Conservation (phyloP, 2,888 invertebrate genomes). For the Ferrisia virgata region DNA sequence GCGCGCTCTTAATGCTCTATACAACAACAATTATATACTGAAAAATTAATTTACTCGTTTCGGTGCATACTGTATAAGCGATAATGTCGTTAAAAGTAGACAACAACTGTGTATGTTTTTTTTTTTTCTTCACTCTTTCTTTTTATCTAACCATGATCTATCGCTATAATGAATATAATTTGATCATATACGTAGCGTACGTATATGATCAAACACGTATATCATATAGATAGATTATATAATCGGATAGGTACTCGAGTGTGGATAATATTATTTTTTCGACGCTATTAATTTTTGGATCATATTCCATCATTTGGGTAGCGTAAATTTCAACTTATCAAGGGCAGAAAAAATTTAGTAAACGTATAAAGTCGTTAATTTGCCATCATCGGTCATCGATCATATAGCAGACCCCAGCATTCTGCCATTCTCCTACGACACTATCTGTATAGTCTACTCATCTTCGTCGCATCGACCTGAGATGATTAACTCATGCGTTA, state of each 20-base stretch:
- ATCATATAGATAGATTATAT: no score
- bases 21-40: background rate
- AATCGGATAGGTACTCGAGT: background rate
- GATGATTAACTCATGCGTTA: background rate
- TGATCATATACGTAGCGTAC: background rate
- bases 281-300: background rate
- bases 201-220: no score
- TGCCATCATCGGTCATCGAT: background rate
- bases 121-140: no score
- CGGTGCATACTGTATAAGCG: background rate
- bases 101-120: background rate
- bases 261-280: background rate
- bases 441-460: background rate
- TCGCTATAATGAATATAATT: background rate
- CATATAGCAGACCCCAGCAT: background rate
- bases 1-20: background rate
- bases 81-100: background rate
- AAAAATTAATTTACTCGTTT: constrained; percentile 13
- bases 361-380: background rate
- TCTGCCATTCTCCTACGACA: background rate
- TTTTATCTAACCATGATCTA: background rate
- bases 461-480: background rate
- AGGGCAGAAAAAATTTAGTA: background rate
- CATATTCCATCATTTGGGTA: background rate
- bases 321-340: background rate